A percentile compares a stretch with the other conserved stretches of the same genome.
Evolutionary conservation across 2,113 vertebrate genomes (phyloP).

Genomic region (Chitala chitala): DNA sequence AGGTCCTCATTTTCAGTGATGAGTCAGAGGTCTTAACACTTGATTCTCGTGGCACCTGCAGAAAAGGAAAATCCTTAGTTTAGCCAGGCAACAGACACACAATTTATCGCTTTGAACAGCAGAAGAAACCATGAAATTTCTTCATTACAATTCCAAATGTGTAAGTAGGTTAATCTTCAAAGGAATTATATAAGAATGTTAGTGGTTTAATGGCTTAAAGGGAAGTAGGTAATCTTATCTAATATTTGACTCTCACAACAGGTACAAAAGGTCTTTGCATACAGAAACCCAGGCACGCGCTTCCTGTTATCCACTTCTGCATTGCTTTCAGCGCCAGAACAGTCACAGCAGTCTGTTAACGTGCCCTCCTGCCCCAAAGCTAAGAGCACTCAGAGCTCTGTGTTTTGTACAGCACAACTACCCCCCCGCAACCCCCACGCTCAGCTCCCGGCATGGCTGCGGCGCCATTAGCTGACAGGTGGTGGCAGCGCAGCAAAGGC

Average conservation of each 20-base stretch:
- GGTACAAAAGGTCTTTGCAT: slow-evolving; percentile 25
- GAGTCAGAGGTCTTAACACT: not conserved
- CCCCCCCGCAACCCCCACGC: not conserved
- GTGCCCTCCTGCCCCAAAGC: not conserved
- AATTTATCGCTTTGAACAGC: not conserved
- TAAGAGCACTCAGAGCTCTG: not conserved
- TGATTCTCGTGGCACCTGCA: not conserved
- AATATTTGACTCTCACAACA: not conserved
- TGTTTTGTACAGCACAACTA: not conserved
- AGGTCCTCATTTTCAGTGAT: slow-evolving; percentile 49
- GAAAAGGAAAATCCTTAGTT: not conserved
- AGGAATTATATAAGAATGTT: slow-evolving; percentile 29
- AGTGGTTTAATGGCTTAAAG: slow-evolving; percentile 1
- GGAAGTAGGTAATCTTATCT: not conserved
- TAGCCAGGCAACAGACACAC: not conserved
- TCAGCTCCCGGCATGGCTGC: not conserved
- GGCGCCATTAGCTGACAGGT: not conserved
- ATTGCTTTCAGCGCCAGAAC: not conserved
- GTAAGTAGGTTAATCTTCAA: slow-evolving; percentile 28
- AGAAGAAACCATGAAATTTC: not conserved
- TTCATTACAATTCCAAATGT: not conserved
- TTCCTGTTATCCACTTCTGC: not conserved
- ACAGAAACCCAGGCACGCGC: not conserved
- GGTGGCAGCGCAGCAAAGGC: not conserved
- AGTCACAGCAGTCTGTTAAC: not conserved